Evolutionary conservation across 2,888 invertebrate species (phyloP), one percentile per base, ranked within the genome.

Genomic region (Drosophila putrida): DNA sequence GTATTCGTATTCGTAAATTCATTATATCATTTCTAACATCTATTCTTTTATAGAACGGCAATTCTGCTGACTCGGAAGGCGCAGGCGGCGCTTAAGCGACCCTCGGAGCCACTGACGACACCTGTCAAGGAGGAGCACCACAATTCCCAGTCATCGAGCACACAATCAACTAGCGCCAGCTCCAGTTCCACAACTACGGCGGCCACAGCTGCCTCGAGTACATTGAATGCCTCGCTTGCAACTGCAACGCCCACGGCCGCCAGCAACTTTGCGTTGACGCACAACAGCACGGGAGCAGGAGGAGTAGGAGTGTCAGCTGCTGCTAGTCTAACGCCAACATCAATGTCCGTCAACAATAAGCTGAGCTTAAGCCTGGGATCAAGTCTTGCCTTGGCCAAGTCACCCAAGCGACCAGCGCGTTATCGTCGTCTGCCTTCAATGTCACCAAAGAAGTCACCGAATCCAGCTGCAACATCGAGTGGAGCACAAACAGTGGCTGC

Each of bases 51-150:
- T 53, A 92, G 96, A 85, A 96, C 96, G 25, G 95, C 96, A n/a
- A 96, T 96, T 28, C 92, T 96, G 33, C 95, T 96, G 82, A 96
- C 96, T 9, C 94, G 96, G 50, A 96, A 96, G 91, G 95, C 95
- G 1, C 94, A 95, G 87, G 94, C 95, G 1, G 93, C 93, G 69
- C 86, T 93, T 43, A 93, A 94, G 85, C 90, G 91, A 63, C 93
- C 93, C 5, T 91, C 88, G 8, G 91, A 91, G 54, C 80, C 87
- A 6, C 33, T 77, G 47, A 80, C 89, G 31, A 90, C 90, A 58
- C 86, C 90, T 6, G 91, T 91, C 11, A 91, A 91, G 57, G 91
- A 91, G 65, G 91, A 91, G 67, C 88, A 86, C n/a, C 80, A 87
- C 10, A 86, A 86, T 54, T 89, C 89, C 0, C 87, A 88, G 64